Base-by-base conservation (phyloP, 2,797 vertebrate genomes). In the Harpagifer antarcticus region DNA sequence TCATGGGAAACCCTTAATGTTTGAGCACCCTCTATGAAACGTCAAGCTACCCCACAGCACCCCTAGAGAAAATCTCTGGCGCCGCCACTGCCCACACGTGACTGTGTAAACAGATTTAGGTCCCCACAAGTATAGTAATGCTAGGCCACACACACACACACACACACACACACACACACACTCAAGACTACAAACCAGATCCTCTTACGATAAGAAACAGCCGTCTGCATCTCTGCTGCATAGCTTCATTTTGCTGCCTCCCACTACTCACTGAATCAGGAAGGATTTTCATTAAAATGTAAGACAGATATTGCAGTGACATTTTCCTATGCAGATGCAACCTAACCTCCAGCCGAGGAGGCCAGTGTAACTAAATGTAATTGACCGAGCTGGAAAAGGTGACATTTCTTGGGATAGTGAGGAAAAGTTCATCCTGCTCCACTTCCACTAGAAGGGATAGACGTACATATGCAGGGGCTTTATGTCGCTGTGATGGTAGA, bases 251-350 rank as follows among this genome's bases (percentile, higher is more conserved):
- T 57, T 13, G 12, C 61, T 12, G 53, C 54, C 50, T 73, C 53
- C 17, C 31, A 14, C 58, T 27, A 1, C 64, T 56, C 37, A 37
- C 5, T 19, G 13, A 70, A 20, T 64, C 45, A 48, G 20, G 6
- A 8, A 3, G 23, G 31, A 42, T 66, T 10, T 54, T 47, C 23
- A 47, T 60, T 47, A 5, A 45, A 3, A 40, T 43, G 76, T 60
- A 55, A 37, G 72, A n/a, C 63, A 56, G 58, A 81, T 47, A 68
- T 45, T 31, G 47, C 27, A 0, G 14, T 86, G 79, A 80, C 81
- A 86, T 86, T 76, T 84, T 37, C 54, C 6, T 15, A 78, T 78
- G 83, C 74, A 68, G 75, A 82, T 68, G 33, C 14, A 12, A 48
- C 17, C 70, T 13, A 14, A 64, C 63, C 55, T 48, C 19, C 5